Base-by-base conservation (phyloP, 2,888 invertebrate genomes). In the Vandiemenella viatica region DNA sequence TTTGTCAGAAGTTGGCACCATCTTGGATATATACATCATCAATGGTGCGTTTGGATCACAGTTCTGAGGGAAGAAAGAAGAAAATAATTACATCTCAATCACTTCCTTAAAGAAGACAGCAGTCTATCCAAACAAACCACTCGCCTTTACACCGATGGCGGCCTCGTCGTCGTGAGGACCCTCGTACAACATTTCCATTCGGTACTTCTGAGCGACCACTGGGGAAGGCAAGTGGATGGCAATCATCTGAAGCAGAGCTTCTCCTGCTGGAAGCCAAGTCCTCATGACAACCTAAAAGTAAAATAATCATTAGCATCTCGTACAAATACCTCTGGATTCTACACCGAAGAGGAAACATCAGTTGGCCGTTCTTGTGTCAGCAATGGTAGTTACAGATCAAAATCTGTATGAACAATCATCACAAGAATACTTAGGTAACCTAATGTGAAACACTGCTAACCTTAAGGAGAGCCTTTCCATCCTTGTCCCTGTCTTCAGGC, bases 1-100 rank as follows among this genome's bases (percentile, higher is more conserved):
- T 75, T 99, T 99, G 71, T 99, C 98, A 13, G 92, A 85, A 15
- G 98, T 99, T 58, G 98, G 98, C 67, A 99, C 98, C 98, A 99
- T 99, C 74, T 99, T 99, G 45, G 95, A 95, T 58, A 99, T 79
- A 79, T 99, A 99, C 98, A 99, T 99, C 96, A 99, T 98, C 51
- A 99, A 77, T 15, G 96, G 97, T 40, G 87, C 98, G 58, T 91
- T 86, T 13, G 97, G 85, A 70, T 99, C 93, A 65, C 98, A 99
- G 64, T 66, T 85, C 80, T 88, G 58, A 6, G 64, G 61, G 51
- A 51, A 37, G 54, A 53, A 45, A 22, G n/a, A 10, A 40, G 8
- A 16, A 32, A 5, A 10, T 18, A 10, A 32, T 5, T 5, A 23
- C 1, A 15, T 26, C 1, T n/a, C 8, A 5, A 16, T 5, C 17